Conservation (phyloP, 2,113 vertebrate genomes). For the Leptocoma aspasia region DNA sequence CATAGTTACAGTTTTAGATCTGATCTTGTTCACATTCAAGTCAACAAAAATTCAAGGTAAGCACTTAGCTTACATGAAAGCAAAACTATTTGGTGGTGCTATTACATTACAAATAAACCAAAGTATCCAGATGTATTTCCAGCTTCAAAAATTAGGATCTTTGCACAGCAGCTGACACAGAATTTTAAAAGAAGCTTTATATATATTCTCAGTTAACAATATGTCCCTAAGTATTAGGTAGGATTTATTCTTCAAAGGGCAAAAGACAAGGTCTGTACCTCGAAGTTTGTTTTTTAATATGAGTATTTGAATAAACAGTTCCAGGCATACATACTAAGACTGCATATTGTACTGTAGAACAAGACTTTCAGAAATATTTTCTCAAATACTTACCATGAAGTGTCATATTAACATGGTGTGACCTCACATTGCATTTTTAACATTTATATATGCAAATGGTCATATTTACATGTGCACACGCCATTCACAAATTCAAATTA, state of each 20-base stretch:
- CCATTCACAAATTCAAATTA: constrained; percentile 17
- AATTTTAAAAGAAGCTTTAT: not conserved
- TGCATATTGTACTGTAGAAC: not conserved
- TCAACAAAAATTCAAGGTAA: not conserved
- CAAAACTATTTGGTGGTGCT: not conserved
- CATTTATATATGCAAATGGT: not conserved
- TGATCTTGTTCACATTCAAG: not conserved
- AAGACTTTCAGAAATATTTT: not conserved
- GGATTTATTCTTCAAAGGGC: not conserved
- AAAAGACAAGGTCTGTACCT: not conserved
- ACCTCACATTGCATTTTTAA: not conserved
- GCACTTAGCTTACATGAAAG: not conserved
- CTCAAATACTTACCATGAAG: not conserved
- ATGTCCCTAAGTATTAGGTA: not conserved
- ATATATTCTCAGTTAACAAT: not conserved
- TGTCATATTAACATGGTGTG: not conserved
- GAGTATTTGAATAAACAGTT: not conserved
- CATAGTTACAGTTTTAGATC: not conserved
- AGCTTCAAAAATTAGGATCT: not conserved
- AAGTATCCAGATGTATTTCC: not conserved
- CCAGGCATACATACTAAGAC: not conserved
- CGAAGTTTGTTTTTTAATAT: not conserved
- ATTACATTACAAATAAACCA: not conserved
- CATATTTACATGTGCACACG: not conserved
- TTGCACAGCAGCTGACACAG: not conserved